phyloP scores from a whole-genome alignment of 2,888 invertebrate species.

The Drosophila mettleri region DNA sequence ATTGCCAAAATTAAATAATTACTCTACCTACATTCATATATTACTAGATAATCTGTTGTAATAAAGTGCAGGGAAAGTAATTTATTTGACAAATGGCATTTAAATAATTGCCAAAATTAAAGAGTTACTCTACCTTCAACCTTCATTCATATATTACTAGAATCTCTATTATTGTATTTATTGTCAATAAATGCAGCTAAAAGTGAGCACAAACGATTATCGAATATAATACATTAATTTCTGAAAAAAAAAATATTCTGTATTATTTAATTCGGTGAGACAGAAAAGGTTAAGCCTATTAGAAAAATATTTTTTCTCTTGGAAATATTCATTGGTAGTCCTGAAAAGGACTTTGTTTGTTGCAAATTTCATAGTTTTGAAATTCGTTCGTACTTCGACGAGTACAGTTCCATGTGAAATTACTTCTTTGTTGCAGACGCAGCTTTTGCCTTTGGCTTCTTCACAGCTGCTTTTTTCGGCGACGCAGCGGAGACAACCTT shows the following conservation, averaged over 20 bases:
- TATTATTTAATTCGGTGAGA: no score
- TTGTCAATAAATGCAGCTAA: no score
- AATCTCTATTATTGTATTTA: no score
- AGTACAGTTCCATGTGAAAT: conserved; percentile 17
- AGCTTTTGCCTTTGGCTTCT: conserved; percentile 50
- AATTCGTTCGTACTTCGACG: conserved; percentile 1
- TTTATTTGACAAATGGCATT: no score
- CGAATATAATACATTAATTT: no score
- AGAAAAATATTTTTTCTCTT: not conserved
- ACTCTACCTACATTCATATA: no score
- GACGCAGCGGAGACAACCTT: conserved; percentile 33
- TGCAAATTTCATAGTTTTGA: conserved; percentile 8
- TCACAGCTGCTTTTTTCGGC: conserved; percentile 39
- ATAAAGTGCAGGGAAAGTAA: no score
- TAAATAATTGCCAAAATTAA: not conserved
- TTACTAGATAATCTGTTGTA: no score
- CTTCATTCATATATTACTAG: no score
- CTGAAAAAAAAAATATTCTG: no score
- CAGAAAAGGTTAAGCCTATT: not conserved
- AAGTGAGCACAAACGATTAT: no score
- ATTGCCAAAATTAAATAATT: not conserved
- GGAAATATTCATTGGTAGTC: not conserved
- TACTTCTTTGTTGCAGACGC: conserved; percentile 37
- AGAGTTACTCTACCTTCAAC: not conserved
- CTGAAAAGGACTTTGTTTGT: conserved; percentile 8